These are phyloP conservation scores for Palythoa grandiflora DNA, from an alignment of 92 coral and sea anemone genomes.

Conservation along the genomic window DNA sequence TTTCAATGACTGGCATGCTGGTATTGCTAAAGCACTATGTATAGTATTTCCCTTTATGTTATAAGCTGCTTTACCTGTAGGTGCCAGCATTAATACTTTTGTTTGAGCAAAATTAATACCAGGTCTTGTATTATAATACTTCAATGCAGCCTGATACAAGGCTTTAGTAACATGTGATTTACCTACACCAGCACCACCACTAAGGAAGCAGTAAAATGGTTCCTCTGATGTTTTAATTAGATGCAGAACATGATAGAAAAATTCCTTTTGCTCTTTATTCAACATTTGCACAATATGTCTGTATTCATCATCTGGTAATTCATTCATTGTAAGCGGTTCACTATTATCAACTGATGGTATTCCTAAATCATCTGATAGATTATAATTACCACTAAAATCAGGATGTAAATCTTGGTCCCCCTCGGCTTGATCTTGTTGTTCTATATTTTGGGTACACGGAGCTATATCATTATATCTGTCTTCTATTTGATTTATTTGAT, in stretches of 20 bases:
- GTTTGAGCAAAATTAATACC: background rate
- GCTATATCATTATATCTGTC: background rate
- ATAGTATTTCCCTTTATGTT: too few species aligned
- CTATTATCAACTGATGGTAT: background rate
- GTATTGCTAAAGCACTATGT: too few species aligned
- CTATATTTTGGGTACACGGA: background rate
- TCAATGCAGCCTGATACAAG: too few species aligned
- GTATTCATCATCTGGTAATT: too few species aligned
- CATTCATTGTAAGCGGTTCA: background rate
- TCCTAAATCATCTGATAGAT: too few species aligned
- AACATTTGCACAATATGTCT: too few species aligned
- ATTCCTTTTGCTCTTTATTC: background rate
- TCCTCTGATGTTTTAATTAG: background rate
- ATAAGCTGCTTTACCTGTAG: too few species aligned
- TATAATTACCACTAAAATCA: too few species aligned
- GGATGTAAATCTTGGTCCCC: background rate
- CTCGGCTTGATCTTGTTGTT: background rate
- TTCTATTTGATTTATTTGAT: background rate
- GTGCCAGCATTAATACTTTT: too few species aligned
- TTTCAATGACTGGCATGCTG: too few species aligned
- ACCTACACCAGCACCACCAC: background rate
- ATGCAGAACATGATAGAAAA: background rate
- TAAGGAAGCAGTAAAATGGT: background rate
- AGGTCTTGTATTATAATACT: background rate
- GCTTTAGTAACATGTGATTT: background rate